These are phyloP conservation scores for Patella pellucida DNA, from an alignment of 2,888 invertebrate species.

Conservation along the genomic window DNA sequence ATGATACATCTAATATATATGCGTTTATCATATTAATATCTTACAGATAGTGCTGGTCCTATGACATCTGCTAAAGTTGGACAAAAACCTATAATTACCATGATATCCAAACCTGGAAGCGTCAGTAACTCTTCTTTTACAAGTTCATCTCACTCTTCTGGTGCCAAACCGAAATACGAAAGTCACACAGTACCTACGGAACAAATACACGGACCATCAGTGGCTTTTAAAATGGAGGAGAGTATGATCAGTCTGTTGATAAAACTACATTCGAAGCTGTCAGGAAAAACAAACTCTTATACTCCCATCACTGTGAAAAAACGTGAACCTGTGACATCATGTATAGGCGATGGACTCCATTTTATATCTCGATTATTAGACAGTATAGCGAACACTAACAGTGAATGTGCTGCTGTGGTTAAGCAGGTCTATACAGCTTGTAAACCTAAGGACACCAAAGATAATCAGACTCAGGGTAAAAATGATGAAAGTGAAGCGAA, in stretches of 20 bases:
- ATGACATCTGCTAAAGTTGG: constrained; percentile 57
- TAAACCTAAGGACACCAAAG: constrained; percentile 77
- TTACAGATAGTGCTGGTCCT: constrained; percentile 52
- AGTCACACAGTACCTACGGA: constrained; percentile 53
- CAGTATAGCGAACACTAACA: constrained; percentile 69
- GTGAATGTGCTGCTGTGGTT: constrained; percentile 71
- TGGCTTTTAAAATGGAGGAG: constrained; percentile 64
- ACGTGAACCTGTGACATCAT: constrained; percentile 38
- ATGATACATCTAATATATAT: no score
- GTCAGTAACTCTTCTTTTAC: background rate
- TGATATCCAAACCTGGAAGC: background rate
- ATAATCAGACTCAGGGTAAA: constrained; percentile 38
- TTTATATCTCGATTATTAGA: constrained; percentile 87
- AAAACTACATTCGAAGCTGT: constrained; percentile 90
- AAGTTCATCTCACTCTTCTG: background rate
- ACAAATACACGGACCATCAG: constrained; percentile 41
- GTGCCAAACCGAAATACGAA: constrained; percentile 47
- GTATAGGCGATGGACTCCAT: constrained; percentile 88
- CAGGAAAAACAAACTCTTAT: constrained; percentile 86
- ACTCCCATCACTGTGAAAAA: constrained; percentile 41
- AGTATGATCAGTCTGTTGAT: constrained; percentile 90
- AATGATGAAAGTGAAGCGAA: constrained; percentile 49
- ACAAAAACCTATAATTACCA: constrained; percentile 16
- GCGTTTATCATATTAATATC: background rate
- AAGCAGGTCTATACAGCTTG: constrained; percentile 80